These are phyloP conservation scores for Danaus melanippus DNA, from an alignment of 1,140 invertebrate species.

Conservation along the genomic window DNA sequence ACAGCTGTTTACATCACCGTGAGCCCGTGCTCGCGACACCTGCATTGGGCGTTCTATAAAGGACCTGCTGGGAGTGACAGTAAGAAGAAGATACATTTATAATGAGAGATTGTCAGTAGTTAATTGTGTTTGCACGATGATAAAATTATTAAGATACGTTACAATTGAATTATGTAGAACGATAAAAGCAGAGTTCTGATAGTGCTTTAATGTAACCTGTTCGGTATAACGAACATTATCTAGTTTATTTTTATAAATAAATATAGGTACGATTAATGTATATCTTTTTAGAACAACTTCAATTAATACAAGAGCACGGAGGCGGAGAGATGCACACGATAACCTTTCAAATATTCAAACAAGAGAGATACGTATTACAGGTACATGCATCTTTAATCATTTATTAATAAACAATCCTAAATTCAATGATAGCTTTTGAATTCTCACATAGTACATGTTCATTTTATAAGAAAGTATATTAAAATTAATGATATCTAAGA, in stretches of 20 bases:
- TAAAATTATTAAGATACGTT: too few species aligned
- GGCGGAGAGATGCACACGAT: constrained; percentile 41
- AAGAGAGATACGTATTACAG: constrained; percentile 56
- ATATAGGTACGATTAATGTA: not conserved
- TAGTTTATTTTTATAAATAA: not conserved
- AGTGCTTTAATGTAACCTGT: too few species aligned
- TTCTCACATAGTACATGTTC: too few species aligned
- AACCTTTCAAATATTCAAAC: constrained; percentile 35
- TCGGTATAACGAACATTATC: not conserved
- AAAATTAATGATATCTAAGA: too few species aligned
- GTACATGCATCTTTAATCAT: constrained; percentile 27
- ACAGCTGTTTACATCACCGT: constrained; percentile 45
- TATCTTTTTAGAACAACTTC: constrained; percentile 34
- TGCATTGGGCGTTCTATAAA: constrained; percentile 49
- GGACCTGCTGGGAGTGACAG: constrained; percentile 35
- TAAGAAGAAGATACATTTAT: constrained; percentile 15
- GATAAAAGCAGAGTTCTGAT: too few species aligned
- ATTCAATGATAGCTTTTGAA: too few species aligned
- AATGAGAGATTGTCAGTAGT: too few species aligned
- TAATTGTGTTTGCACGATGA: too few species aligned
- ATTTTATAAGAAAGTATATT: too few species aligned
- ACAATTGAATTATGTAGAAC: too few species aligned
- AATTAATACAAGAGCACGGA: constrained; percentile 36
- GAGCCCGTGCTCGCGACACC: constrained; percentile 47
- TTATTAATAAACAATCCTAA: not conserved